Evolutionary conservation across 2,888 invertebrate species (phyloP), one percentile per base, ranked within the genome.

Genomic region (Drymonia ruficornis): DNA sequence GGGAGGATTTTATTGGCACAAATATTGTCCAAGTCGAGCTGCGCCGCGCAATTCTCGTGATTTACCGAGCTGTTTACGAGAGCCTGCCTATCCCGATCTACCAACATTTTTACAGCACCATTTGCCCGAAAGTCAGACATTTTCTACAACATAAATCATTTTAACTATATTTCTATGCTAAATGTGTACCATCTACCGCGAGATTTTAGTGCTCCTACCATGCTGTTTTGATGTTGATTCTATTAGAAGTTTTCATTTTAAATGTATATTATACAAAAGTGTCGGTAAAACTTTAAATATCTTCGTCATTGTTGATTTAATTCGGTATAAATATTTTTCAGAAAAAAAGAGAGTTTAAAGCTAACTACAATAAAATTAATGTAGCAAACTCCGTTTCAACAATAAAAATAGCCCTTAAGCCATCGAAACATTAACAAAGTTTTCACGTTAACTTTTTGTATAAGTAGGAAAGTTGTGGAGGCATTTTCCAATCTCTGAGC

Each of bases 11-110:
- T 91, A 91, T 91, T 91, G 89, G 86, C 89, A 88, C 87, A 91
- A 90, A 91, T 89, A 90, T 89, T 88, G 89, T 86, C 84, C 84
- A 87, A 87, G 86, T 85, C 81, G 84, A 84, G 84, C 81, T 83
- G 84, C 76, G 84, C 83, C 83, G 83, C 81, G 78, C 83, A 83
- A 82, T 87, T 80, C 78, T 81, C 76, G 83, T 90, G 90, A 91
- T 91, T 91, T 91, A 91, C 87, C 76, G 89, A 83, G 81, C 84
- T 90, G 90, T 91, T 90, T 91, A 91, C 90, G 83, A 80, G 83
- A 81, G 78, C 77, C 83, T 81, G 83, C 82, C 85, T 80, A 84
- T 76, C 76, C 79, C 80, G 72, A 80, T 83, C 79, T 77, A 81
- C 82, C 79, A 82, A 83, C 84, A 83, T 85, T 87, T 87, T 86